These are phyloP conservation scores for Stictocephala bisonia DNA, from an alignment of 2,888 invertebrate species.

Conservation along the genomic window DNA sequence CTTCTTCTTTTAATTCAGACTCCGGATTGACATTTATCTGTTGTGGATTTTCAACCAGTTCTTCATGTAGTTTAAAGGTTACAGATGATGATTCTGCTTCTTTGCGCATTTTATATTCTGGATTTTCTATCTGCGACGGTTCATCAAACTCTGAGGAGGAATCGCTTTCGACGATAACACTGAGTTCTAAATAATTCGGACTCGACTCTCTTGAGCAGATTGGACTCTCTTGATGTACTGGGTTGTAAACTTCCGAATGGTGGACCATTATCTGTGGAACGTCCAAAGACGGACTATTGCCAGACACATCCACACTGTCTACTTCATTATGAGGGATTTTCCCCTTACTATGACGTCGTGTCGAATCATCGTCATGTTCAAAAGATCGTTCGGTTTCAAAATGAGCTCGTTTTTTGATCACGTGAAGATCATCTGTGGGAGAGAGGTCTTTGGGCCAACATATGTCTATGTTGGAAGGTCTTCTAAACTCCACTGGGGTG, in stretches of 20 bases:
- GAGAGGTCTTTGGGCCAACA: constrained; percentile 39
- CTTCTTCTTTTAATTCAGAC: too few relatives aligned
- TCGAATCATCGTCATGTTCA: background rate
- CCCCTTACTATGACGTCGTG: too few relatives aligned
- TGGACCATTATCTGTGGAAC: background rate
- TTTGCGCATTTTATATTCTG: background rate
- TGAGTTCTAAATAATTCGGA: constrained; percentile 16
- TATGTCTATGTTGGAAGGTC: constrained; percentile 28
- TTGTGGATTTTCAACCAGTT: too few relatives aligned
- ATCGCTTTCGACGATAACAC: constrained; percentile 26
- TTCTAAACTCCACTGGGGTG: constrained; percentile 1
- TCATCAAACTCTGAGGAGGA: constrained; percentile 27
- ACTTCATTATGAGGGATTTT: background rate
- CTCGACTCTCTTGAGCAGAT: background rate
- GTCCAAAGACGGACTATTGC: background rate
- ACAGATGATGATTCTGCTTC: too few relatives aligned
- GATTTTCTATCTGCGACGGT: constrained; percentile 26
- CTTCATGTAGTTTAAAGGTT: too few relatives aligned
- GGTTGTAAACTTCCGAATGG: background rate
- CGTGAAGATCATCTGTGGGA: constrained; percentile 6
- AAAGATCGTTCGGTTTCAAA: background rate
- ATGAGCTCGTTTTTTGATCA: constrained; percentile 12
- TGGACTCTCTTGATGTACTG: background rate
- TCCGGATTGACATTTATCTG: too few relatives aligned
- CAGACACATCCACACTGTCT: background rate